Evolutionary conservation across 1,140 invertebrate genomes (phyloP).

Genomic region (Aporrectodea caliginosa): DNA sequence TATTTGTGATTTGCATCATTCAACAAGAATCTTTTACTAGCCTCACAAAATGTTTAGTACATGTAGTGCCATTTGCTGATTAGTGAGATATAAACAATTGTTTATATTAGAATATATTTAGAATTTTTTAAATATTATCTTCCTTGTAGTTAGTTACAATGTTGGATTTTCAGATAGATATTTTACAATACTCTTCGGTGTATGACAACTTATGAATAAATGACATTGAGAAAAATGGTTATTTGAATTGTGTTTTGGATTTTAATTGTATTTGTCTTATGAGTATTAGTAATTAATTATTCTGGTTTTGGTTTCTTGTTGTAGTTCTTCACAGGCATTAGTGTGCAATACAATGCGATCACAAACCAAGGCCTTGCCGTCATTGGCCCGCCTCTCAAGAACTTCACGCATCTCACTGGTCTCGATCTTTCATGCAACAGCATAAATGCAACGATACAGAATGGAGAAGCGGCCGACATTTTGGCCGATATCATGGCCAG

Average conservation of each 20-base stretch:
- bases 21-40: too few relatives aligned
- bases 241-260: conserved; percentile 1
- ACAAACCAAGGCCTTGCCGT: conserved; percentile 38
- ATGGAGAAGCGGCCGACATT: conserved; percentile 35
- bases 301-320: conserved; percentile 31
- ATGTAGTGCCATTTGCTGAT: too few relatives aligned
- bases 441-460: conserved; percentile 37
- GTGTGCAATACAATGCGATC: conserved; percentile 45
- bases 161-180: too few relatives aligned
- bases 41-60: too few relatives aligned
- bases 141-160: too few relatives aligned
- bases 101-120: too few relatives aligned
- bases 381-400: conserved; percentile 37
- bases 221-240: too few relatives aligned
- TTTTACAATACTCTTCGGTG: too few relatives aligned
- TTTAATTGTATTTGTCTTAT: neutral
- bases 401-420: conserved; percentile 38
- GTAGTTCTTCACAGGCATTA: conserved; percentile 42
- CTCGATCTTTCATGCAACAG: conserved; percentile 47
- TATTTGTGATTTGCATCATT: too few relatives aligned
- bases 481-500: conserved; percentile 33
- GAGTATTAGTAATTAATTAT: neutral
- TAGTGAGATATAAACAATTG: too few relatives aligned
- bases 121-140: too few relatives aligned
- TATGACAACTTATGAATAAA: too few relatives aligned